Base-by-base conservation (phyloP, 37 sponge, comb jelly and placozoan genomes). In the Theonella swinhoei region DNA sequence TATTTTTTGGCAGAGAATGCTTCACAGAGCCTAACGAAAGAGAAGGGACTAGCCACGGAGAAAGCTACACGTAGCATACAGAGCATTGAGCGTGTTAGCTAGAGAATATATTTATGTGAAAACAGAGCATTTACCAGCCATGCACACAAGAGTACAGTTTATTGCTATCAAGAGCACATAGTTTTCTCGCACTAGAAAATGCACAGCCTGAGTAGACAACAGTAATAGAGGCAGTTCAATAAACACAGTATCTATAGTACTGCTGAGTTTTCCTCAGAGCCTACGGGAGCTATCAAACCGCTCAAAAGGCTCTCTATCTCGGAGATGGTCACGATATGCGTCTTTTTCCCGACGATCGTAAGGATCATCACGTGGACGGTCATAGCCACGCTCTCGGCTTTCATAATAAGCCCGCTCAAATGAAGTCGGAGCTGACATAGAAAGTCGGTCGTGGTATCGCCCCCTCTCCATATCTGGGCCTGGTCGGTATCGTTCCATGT, bases 401-500 rank as follows among this genome's bases (percentile, higher is more conserved):
- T 47, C 54, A 14, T 47, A 47, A 14, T 47, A 47, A 17, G 54
- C 54, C 54, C 54, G 54, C 14, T 47, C 54, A 14, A 17, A 47
- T 7, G 54, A 47, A 14, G 7, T 7, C 11, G 54, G 54, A 7
- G 54, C 11, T 7, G 54, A 47, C 54, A 47, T 14, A 14, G 54
- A 7, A 14, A 14, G 42, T 9, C 76, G 59, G 26, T 76, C 76
- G 1, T 23, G 33, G 32, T 25, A 28, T 25, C 62, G 59, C 32
- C 19, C 60, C 62, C 76, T 54, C 62, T 76, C 76, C 14, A 54
- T 22, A 14, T 76, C 76, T 4, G 76, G 33, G 37, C 34, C 20
- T 29, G 25, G 35, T 4, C 70, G 70, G 35, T 69, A 60, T 26
- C 78, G 31, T 22, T 77, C 78, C 64, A 63, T 4, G 37, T 28